Base-by-base conservation (phyloP, 2,113 vertebrate species). In the Sapayoa aenigma region DNA sequence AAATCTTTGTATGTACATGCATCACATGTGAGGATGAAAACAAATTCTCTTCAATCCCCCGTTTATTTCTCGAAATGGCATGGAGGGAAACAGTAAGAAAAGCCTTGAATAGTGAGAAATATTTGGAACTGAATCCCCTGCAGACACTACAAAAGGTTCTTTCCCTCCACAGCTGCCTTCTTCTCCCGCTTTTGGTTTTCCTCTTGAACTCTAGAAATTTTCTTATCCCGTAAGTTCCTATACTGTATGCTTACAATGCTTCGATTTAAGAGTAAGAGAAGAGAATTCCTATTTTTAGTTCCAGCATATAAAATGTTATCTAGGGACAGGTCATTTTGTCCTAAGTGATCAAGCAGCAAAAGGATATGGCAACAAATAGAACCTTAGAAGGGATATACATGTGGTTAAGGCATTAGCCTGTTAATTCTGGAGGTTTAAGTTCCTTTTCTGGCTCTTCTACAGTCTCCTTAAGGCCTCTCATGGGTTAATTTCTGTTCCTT, bases 341-440 rank as follows among this genome's bases (percentile, higher is more conserved):
- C 37, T 93, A 95, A 93, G 69, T 96, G 94, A 96, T 91, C 82
- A 92, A 95, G 60, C 94, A 94, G 94, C 93, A 95, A 91, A 94
- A 89, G 89, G 44, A 80, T 91, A 87, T 89, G 87, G 72, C 71
- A 88, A 59, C 83, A 94, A 94, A 95, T 94, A 97, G 92, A 96
- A 85, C 59, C 50, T 87, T 95, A 87, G 87, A 89, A 97, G 94
- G 84, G 55, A 76, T 96, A 90, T 88, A 96, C 90, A 92, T 94
- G 72, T 96, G 84, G 78, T 94, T 95, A 95, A 96, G 55, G 47
- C 92, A 95, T 94, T 93, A 91, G 59, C 9, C 72, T 81, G 39
- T 74, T 93, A 77, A 91, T 91, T 95, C 56, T 28, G 77, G 41
- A 90, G 75, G 74, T 94, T 25, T 67, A 59, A 71, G 5, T 72